A percentile compares a stretch with the other conserved stretches of the same genome.
phyloP scores from a whole-genome alignment of 2,888 invertebrate genomes.

The Acrobasis consociella region DNA sequence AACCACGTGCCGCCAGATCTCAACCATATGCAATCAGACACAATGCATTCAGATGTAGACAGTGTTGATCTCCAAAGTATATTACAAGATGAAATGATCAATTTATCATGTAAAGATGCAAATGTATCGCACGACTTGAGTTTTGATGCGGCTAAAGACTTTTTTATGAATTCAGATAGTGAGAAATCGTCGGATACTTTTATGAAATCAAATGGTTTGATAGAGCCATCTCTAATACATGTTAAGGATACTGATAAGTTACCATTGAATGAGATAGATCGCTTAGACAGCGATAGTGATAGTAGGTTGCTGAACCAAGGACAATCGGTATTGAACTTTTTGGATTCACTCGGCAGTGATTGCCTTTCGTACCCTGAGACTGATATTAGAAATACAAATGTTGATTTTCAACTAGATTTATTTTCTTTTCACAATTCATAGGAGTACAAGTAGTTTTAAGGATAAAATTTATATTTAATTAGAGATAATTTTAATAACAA shows the following conservation, averaged over 20 bases:
- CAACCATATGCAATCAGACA: conserved; percentile 11
- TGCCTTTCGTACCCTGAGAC: conserved; percentile 66
- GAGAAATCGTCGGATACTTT: conserved; percentile 59
- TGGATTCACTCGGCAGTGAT: conserved; percentile 68
- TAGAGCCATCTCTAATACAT: conserved; percentile 61
- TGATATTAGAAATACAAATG: conserved; percentile 67
- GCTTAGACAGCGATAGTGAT: conserved; percentile 28
- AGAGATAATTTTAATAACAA: conserved; percentile 30
- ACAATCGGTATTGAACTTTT: conserved; percentile 70
- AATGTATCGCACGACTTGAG: conserved; percentile 46
- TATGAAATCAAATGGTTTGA: conserved; percentile 55
- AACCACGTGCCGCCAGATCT: not conserved
- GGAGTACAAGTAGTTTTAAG: conserved; percentile 28
- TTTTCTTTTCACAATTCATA: conserved; percentile 69
- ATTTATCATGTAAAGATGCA: conserved; percentile 52
- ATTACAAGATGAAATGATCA: conserved; percentile 53
- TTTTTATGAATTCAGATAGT: conserved; percentile 53
- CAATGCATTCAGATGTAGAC: conserved; percentile 32
- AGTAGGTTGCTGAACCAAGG: conserved; percentile 46
- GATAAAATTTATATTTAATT: conserved; percentile 32
- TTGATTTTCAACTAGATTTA: conserved; percentile 72
- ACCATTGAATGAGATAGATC: conserved; percentile 23
- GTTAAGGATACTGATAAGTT: conserved; percentile 44
- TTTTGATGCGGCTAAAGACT: conserved; percentile 50
- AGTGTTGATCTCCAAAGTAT: conserved; percentile 46